Evolutionary conservation across 2,888 invertebrate species (phyloP).

Genomic region (Meteorus colon): DNA sequence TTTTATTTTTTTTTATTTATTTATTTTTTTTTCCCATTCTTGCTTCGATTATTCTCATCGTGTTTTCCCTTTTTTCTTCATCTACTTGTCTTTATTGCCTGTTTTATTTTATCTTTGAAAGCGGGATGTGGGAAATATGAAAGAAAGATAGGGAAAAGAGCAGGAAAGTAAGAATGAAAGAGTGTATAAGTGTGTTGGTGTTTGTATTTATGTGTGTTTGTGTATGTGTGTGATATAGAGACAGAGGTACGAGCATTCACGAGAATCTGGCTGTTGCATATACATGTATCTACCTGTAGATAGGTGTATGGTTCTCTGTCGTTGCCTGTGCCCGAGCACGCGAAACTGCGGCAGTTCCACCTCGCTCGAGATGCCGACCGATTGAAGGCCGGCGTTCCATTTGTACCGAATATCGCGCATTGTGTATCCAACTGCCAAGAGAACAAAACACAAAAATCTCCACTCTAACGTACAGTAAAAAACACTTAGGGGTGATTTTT

Average conservation of each 20-base stretch:
- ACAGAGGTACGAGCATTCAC: slow-evolving; percentile 41
- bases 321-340: slow-evolving; percentile 96
- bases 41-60: slow-evolving; percentile 38
- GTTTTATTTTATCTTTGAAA: slow-evolving; percentile 35
- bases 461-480: slow-evolving; percentile 71
- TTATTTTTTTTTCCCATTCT: slow-evolving; percentile 31
- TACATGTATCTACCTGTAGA: slow-evolving; percentile 87
- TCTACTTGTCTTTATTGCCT: slow-evolving; percentile 33
- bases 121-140: slow-evolving; percentile 33
- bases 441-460: slow-evolving; percentile 73
- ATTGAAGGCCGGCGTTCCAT: slow-evolving; percentile 94
- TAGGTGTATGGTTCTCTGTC: slow-evolving; percentile 93
- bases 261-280: slow-evolving; percentile 39
- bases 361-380: slow-evolving; percentile 96
- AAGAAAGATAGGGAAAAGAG: slow-evolving; percentile 28
- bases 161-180: background rate
- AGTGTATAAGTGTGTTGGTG: background rate
- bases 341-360: slow-evolving; percentile 98
- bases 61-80: slow-evolving; percentile 38
- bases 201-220: background rate
- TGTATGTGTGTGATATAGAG: slow-evolving; percentile 40
- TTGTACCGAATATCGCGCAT: slow-evolving; percentile 98
- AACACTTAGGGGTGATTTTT: slow-evolving; percentile 55
- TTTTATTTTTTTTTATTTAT: background rate
- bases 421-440: slow-evolving; percentile 92